A percentile compares a stretch with the other conserved stretches of the same genome.
Conservation (phyloP, 2,888 invertebrate genomes). For the Heliconius sara region DNA sequence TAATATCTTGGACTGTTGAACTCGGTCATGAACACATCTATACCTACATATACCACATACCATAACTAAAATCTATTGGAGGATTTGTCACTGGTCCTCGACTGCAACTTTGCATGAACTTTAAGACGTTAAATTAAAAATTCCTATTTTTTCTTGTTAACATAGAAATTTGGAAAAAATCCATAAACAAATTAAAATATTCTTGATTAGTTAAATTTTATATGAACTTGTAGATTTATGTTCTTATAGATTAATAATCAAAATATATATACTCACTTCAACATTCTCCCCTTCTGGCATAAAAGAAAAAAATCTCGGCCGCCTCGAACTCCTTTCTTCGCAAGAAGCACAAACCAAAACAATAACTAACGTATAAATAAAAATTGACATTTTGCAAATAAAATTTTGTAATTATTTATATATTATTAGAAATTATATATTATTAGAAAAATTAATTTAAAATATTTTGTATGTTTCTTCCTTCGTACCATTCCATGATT, state of each 20-base stretch:
- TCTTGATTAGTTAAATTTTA: too few relatives aligned
- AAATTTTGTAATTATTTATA: neutral
- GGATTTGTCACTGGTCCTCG: neutral
- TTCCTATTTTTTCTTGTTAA: too few relatives aligned
- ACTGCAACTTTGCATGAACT: too few relatives aligned
- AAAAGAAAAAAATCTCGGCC: conserved; percentile 82
- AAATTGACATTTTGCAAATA: conserved; percentile 43
- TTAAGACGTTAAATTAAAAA: too few relatives aligned
- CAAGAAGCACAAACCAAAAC: conserved; percentile 52
- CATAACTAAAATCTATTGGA: neutral
- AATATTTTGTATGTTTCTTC: conserved; percentile 20
- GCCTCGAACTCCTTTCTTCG: conserved; percentile 55
- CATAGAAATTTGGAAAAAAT: too few relatives aligned
- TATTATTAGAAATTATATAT: too few relatives aligned
- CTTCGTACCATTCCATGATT: conserved; percentile 54
- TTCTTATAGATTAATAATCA: neutral
- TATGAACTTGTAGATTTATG: too few relatives aligned
- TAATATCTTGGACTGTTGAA: too few relatives aligned
- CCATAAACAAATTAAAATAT: too few relatives aligned
- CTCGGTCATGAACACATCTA: too few relatives aligned
- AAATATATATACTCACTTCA: conserved; percentile 68
- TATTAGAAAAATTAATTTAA: neutral
- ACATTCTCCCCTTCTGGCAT: conserved; percentile 82
- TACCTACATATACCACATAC: too few relatives aligned
- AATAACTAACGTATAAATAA: conserved; percentile 50